Evolutionary conservation across 2,888 invertebrate genomes (phyloP).

Genomic region (Drosophila tripunctata): DNA sequence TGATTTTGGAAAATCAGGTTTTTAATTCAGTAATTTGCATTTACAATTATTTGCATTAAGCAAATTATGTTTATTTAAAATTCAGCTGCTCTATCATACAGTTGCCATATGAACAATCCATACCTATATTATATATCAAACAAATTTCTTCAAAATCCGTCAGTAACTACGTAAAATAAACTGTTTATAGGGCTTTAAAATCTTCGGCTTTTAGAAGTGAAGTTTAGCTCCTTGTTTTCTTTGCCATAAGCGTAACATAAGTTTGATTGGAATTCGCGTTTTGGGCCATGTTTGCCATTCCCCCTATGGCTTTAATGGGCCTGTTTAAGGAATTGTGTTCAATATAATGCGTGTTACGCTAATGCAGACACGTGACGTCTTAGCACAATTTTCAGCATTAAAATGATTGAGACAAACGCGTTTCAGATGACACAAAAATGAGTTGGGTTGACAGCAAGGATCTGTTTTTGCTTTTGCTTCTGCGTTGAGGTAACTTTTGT

Average conservation of each 20-base stretch:
- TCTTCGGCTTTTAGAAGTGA: no score
- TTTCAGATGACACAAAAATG: not conserved
- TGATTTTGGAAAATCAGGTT: no score
- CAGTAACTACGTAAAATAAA: no score
- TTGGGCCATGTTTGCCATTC: not conserved
- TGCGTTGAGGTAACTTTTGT: not conserved
- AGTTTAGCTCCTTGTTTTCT: no score
- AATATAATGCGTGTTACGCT: conserved; percentile 39
- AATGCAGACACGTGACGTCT: conserved; percentile 54
- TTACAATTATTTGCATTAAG: no score
- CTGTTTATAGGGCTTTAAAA: no score
- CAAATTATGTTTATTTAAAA: no score
- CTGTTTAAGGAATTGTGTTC: conserved; percentile 28
- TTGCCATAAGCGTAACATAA: conserved; percentile 27
- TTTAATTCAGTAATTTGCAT: no score
- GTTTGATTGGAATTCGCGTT: conserved; percentile 44
- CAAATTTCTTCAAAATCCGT: no score
- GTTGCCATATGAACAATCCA: no score
- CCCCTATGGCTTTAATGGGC: not conserved
- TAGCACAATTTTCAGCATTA: conserved; percentile 34
- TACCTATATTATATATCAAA: no score
- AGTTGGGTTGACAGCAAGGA: conserved; percentile 1
- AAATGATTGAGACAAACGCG: conserved; percentile 56
- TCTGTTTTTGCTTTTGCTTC: not conserved
- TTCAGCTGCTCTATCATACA: no score